Evolutionary conservation across 2,113 vertebrate genomes (phyloP).

Genomic region (Sebastes schlegelii): DNA sequence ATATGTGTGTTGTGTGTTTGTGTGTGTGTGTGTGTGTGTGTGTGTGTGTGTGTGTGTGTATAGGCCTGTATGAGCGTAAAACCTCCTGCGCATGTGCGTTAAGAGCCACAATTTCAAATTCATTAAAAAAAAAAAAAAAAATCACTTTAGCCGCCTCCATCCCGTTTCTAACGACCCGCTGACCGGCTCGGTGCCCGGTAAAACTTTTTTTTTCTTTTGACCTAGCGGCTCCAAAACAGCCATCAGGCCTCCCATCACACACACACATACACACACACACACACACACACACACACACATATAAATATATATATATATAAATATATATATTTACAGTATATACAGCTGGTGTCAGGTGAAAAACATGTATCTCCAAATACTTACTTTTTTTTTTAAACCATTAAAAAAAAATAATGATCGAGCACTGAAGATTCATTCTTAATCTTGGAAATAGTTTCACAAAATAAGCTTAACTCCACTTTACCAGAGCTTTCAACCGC

Average conservation of each 20-base stretch:
- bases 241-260: background rate
- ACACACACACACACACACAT: constrained; percentile 4
- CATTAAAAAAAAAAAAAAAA: background rate
- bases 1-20: constrained; percentile 12
- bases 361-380: constrained; percentile 21
- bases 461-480: background rate
- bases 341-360: background rate
- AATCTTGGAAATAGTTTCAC: background rate
- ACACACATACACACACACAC: constrained; percentile 4
- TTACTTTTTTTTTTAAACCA: background rate
- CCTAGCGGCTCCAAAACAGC: too few species aligned
- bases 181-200: background rate
- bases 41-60: constrained; percentile 27
- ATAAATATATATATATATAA: background rate
- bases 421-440: too few species aligned
- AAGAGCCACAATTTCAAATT: background rate
- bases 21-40: constrained; percentile 4
- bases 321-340: background rate
- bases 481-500: background rate
- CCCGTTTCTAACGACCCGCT: background rate
- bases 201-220: too few species aligned
- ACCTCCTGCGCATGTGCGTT: constrained; percentile 60
- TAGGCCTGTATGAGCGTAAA: constrained; percentile 38
- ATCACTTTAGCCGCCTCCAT: background rate
- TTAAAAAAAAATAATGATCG: background rate